Evolutionary conservation across 2,797 vertebrate genomes (phyloP), one percentile per base, ranked within the genome.

Genomic region (Uromys caudimaculatus): DNA sequence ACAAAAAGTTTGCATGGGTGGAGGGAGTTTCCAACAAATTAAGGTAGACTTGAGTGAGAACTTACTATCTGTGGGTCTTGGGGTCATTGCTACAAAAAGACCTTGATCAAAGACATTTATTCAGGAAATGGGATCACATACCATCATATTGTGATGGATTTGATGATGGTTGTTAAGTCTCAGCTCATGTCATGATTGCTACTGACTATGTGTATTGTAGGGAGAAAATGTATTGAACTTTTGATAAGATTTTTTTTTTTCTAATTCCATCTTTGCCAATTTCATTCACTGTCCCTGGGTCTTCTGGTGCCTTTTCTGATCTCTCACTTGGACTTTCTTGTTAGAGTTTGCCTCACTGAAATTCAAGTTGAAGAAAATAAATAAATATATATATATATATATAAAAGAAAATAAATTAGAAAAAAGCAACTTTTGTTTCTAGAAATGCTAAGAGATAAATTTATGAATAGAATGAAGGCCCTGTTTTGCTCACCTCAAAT

Each of bases 31-130:
- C 85, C 95, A 88, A 84, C 12, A 67, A 38, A 77, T 95, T 88
- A 96, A 93, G 93, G 76, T 95, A 97, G 95, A 96, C 76, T 90
- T 89, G 90, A 78, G 89, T 94, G 91, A 91, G 95, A 78, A 97
- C 88, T 97, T 97, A 94, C 94, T 96, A 5, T 92, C 54, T 85
- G 41, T 82, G 84, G 67, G 69, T 62, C 50, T 73, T 82, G 21
- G 54, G 64, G 38, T 93, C n/a, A 88, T 89, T 82, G 12, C 54
- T 69, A 64, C 19, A 29, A 50, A 41, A 38, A 52, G 47, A n/a
- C n/a, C 27, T 91, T 71, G 52, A 69, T 64, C 76, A 93, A 95
- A 27, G 75, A 32, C 47, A 95, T 82, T 82, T 85, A 76, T 52
- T 88, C 64, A 90, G 29, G 69, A 47, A 78, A 76, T 56, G 2